phyloP scores from a whole-genome alignment of 2,113 vertebrate species.

The Motacilla tschutschensis region DNA sequence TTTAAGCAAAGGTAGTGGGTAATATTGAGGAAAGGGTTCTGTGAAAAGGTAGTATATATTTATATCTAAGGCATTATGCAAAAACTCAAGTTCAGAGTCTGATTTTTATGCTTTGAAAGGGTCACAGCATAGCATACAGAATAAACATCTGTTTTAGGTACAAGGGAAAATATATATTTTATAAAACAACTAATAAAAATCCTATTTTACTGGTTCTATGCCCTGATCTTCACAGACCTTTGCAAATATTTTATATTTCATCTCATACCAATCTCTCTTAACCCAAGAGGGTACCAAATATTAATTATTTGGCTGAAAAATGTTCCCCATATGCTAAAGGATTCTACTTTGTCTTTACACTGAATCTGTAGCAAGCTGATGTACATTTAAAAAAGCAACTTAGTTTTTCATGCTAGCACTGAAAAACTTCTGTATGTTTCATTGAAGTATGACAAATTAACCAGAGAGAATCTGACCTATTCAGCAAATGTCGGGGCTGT shows the following conservation, averaged over 20 bases:
- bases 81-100: neutral
- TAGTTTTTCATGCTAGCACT: neutral
- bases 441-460: neutral
- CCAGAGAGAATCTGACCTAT: slow-evolving; percentile 28
- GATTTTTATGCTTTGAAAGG: neutral
- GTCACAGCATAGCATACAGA: neutral
- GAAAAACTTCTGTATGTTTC: neutral
- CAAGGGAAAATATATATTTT: neutral
- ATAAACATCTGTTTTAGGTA: neutral
- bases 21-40: neutral
- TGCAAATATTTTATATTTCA: neutral
- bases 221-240: neutral
- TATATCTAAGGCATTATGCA: neutral
- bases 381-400: neutral
- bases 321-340: neutral
- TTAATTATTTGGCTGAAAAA: neutral
- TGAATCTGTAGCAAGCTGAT: neutral
- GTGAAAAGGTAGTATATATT: neutral
- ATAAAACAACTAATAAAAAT: neutral
- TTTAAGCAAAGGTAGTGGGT: neutral
- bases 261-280: neutral
- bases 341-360: neutral
- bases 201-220: neutral
- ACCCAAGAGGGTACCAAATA: neutral
- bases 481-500: slow-evolving; percentile 9